phyloP scores from a whole-genome alignment of 2,888 invertebrate genomes.

The Synanthedon formicaeformis region DNA sequence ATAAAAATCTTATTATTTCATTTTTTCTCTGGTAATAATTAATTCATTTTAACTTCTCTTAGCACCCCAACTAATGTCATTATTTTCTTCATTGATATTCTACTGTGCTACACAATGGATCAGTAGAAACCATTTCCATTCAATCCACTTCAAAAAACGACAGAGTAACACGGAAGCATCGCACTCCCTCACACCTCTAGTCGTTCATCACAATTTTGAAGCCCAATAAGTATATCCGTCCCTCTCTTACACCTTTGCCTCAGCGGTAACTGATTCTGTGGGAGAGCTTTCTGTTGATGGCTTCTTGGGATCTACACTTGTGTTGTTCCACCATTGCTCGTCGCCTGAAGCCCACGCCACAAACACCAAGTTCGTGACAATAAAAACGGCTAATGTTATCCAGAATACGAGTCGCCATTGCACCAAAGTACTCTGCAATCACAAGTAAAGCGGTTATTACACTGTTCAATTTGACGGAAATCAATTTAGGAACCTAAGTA shows the following conservation, averaged over 20 bases:
- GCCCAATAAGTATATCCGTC: background rate
- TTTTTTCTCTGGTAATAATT: no score
- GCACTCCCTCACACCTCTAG: background rate
- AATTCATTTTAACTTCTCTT: no score
- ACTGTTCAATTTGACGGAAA: no score
- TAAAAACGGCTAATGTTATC: constrained; percentile 80
- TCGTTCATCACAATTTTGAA: background rate
- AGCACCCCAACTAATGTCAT: no score
- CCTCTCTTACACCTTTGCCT: constrained; percentile 40
- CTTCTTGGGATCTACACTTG: constrained; percentile 36
- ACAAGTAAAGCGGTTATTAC: no score
- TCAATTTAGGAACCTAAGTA: no score
- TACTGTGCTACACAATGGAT: no score
- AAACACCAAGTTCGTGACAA: constrained; percentile 79
- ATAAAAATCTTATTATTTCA: no score
- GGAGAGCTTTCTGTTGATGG: constrained; percentile 25
- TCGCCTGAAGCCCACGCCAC: constrained; percentile 82
- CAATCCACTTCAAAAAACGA: background rate
- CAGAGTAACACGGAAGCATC: background rate
- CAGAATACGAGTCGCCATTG: constrained; percentile 87
- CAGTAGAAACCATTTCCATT: background rate
- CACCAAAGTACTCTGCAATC: constrained; percentile 68
- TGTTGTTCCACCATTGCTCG: constrained; percentile 81
- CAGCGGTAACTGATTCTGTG: constrained; percentile 37
- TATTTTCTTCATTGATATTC: no score